Evolutionary conservation across 2,888 invertebrate genomes (phyloP).

Genomic region (Chrysodeixis includens): DNA sequence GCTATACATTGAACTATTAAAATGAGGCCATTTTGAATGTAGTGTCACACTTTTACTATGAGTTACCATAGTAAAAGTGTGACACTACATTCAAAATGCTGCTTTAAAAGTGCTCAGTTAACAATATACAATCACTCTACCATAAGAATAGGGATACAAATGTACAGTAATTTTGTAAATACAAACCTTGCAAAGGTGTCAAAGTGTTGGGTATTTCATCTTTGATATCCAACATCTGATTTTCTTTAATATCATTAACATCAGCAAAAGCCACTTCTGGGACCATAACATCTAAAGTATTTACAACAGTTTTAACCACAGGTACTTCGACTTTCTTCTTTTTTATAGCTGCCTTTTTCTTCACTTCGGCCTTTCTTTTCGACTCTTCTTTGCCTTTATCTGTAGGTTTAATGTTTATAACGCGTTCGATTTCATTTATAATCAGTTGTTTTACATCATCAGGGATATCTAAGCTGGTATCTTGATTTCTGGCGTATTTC

Average conservation of each 20-base stretch:
- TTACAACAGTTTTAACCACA: conserved; percentile 17
- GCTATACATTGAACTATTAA: no score
- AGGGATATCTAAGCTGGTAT: conserved; percentile 72
- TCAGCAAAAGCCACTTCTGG: conserved; percentile 79
- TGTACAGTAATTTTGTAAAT: no score
- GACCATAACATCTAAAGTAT: conserved; percentile 15
- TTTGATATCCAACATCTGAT: conserved; percentile 66
- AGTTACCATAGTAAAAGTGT: no score
- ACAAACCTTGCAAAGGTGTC: conserved; percentile 50
- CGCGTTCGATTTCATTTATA: conserved; percentile 70
- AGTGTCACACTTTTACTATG: no score
- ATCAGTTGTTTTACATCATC: conserved; percentile 75
- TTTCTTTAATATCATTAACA: conserved; percentile 70
- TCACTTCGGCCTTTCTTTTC: conserved; percentile 34
- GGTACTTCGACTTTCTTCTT: conserved; percentile 46
- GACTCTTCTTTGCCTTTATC: conserved; percentile 43
- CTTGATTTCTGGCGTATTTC: conserved; percentile 73
- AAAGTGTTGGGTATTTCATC: conserved; percentile 52
- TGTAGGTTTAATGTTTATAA: conserved; percentile 52
- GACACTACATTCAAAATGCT: no score
- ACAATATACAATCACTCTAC: no score
- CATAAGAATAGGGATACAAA: no score
- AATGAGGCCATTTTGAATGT: no score
- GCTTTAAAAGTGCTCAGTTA: no score
- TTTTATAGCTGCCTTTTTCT: conserved; percentile 33